Base-by-base conservation (phyloP, 2,797 vertebrate genomes). In the Coilia nasus region DNA sequence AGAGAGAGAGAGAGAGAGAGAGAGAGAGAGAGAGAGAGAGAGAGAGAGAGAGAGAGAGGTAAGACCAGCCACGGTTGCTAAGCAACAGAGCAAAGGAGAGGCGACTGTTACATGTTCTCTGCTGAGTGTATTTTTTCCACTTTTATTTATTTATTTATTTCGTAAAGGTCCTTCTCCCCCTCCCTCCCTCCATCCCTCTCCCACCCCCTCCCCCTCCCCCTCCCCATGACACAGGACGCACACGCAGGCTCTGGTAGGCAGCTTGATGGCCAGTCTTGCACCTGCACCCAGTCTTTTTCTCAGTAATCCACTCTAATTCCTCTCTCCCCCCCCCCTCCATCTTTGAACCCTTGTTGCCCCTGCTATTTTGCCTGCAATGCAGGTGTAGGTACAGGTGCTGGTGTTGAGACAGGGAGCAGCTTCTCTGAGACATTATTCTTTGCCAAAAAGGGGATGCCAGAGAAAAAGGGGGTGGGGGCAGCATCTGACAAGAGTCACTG, bases 71-170 rank as follows among this genome's bases (percentile, higher is more conserved):
- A 60, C 83, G 83, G 95, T 96, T 96, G 95, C 95, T 92, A 94
- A 89, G 95, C 92, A 95, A 96, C 95, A 94, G 92, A 92, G 91
- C 90, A 91, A 78, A 78, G 31, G 92, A 92, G 88, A 91, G 83
- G 91, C 87, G 90, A 78, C 64, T 92, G 90, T 86, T 89, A 87
- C 83, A 88, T 88, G 91, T 90, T 91, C 90, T 88, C 85, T 85
- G 89, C 88, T 91, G 90, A 84, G 91, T 92, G 92, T 82, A 87
- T 85, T 82, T 87, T 84, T 84, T 84, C 50, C 75, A 59, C 2
- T 59, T 82, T 41, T 85, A 57, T 84, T 81, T 82, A 35, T 85
- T 60, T 80, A 54, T 90, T 89, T 90, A 86, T 90, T 88, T 90
- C 87, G 88, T 89, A 87, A 81, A 85, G 89, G 88, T 85, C 87